Conservation (phyloP, 2,797 vertebrate species). For the Melanotaenia nigrans region DNA sequence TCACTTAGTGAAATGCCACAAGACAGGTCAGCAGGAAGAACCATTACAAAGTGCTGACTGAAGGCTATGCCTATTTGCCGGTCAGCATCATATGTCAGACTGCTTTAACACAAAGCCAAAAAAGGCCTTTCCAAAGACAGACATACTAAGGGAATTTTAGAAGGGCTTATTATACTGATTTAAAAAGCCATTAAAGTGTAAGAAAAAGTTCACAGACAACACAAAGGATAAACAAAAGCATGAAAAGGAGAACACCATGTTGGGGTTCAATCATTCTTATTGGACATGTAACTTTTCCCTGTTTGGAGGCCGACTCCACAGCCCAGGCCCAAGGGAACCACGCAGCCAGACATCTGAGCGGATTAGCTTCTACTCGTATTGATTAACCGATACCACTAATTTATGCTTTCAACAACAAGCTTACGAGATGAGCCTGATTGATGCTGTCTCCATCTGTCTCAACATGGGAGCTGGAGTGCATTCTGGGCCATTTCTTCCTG, state of each 20-base stretch:
- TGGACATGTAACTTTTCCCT: neutral
- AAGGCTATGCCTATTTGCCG: conserved; percentile 45
- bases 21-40: conserved; percentile 74
- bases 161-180: conserved; percentile 35
- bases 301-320: conserved; percentile 17
- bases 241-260: conserved; percentile 20
- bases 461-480: conserved; percentile 54
- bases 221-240: conserved; percentile 27
- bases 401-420: conserved; percentile 61
- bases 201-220: conserved; percentile 36
- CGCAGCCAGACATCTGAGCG: conserved; percentile 46
- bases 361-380: conserved; percentile 52
- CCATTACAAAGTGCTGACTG: conserved; percentile 70
- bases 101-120: conserved; percentile 46
- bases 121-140: conserved; percentile 52
- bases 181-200: conserved; percentile 47
- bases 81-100: conserved; percentile 63
- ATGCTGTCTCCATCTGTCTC: conserved; percentile 65
- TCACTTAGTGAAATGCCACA: conserved; percentile 70
- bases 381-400: conserved; percentile 43
- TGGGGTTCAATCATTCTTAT: neutral
- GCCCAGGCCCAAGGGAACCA: conserved; percentile 24
- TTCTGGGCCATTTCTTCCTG: conserved; percentile 52
- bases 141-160: conserved; percentile 33
- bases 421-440: conserved; percentile 62